Conservation (phyloP, 2,888 invertebrate species). For the Alcis repandata region DNA sequence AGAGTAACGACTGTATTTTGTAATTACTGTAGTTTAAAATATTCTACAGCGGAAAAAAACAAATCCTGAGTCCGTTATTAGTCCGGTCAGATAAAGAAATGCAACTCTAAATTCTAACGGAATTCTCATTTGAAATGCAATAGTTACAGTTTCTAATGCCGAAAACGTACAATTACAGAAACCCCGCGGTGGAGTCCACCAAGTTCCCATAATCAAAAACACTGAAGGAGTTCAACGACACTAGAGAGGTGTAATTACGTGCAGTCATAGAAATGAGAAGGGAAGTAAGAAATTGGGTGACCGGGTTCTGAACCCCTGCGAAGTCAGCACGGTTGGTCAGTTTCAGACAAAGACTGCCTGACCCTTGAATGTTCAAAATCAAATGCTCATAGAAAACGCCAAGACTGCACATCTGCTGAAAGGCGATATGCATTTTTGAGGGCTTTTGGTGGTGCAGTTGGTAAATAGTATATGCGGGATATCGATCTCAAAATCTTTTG, state of each 20-base stretch:
- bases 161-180: slow-evolving; percentile 62
- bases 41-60: not conserved
- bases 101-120: slow-evolving; percentile 35
- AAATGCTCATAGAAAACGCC: slow-evolving; percentile 64
- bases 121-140: slow-evolving; percentile 36
- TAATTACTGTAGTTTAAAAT: not conserved
- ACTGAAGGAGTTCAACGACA: slow-evolving; percentile 79
- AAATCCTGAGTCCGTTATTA: slow-evolving; percentile 26
- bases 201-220: slow-evolving; percentile 72
- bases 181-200: slow-evolving; percentile 79
- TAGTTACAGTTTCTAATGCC: slow-evolving; percentile 67
- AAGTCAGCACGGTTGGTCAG: slow-evolving; percentile 80
- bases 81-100: slow-evolving; percentile 8
- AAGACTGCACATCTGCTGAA: slow-evolving; percentile 69
- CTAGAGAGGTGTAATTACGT: slow-evolving; percentile 79
- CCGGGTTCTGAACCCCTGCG: slow-evolving; percentile 78
- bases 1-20: not conserved
- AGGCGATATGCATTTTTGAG: slow-evolving; percentile 50
- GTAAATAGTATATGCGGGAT: slow-evolving; percentile 55
- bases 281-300: slow-evolving; percentile 81
- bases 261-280: slow-evolving; percentile 64
- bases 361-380: slow-evolving; percentile 63
- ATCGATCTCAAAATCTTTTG: slow-evolving; percentile 28
- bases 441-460: slow-evolving; percentile 47
- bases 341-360: slow-evolving; percentile 77